Base-by-base conservation (phyloP, 2,888 invertebrate genomes). In the Notodonta dromedarius region DNA sequence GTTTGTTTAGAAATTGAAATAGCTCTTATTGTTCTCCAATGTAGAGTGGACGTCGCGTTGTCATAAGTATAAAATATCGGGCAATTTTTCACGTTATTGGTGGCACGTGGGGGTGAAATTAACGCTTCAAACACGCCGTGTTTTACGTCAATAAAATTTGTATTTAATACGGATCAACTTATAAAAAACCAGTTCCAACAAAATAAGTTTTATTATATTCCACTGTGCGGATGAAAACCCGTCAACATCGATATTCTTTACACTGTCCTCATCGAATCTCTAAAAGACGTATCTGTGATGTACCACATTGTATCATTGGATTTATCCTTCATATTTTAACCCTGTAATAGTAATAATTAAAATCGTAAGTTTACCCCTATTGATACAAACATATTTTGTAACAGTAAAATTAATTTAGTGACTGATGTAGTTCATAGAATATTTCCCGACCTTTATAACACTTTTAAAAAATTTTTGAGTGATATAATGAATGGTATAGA, bases 201-300 rank as follows among this genome's bases (percentile, higher is more conserved):
- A 24, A 24, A 24, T 24, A 24, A 2, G 1, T 24, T 24, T 24
- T 24, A 24, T 24, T 24, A 24, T 40, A 9, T 40, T 40, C 40
- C 40, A 40, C 40, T 24, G 24, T 24, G 24, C 24, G 24, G 24
- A 24, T 24, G 24, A 40, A 40, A 40, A 40, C 8, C 40, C 40
- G 7, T 8, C 40, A 40, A 40, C 40, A 44, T 12, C 44, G 12
- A 11, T 44, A 44, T 12, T 44, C 9, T 5, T 44, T 9, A 12
- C 44, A 12, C 9, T 44, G 13, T 12, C 44, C 59, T 67, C 69
- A 74, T 74, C 24, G 76, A 76, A 78, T 77, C 77, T 74, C 76
- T 68, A 70, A 75, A 67, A 70, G 72, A 75, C 72, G 65, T 70
- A 75, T 77, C 77, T 77, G 77, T 78, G 77, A 78, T 78, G 74